A percentile compares a stretch with the other conserved stretches of the same genome.
Conservation (phyloP, 2,888 invertebrate genomes). For the Rhyacophila evoluta region DNA sequence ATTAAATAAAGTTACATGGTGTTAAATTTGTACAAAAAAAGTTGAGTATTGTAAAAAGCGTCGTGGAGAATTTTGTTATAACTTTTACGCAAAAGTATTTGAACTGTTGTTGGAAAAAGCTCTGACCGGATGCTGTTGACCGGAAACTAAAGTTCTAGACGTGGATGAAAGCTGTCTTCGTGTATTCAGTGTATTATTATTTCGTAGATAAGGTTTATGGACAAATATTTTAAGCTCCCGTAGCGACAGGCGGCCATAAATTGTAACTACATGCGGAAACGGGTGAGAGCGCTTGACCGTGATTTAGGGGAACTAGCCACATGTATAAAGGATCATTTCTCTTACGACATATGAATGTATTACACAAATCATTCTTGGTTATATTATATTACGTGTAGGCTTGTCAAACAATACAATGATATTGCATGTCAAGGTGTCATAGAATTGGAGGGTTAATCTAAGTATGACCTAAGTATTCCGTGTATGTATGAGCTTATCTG, state of each 20-base stretch:
- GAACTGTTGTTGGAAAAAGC: neutral
- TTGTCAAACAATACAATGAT: neutral
- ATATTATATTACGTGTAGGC: neutral
- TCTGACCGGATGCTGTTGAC: neutral
- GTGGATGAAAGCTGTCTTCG: neutral
- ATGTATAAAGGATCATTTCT: neutral
- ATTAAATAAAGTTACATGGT: no score
- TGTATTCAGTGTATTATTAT: neutral
- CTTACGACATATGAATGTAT: neutral
- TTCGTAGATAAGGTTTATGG: constrained; percentile 12
- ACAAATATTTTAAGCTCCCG: constrained; percentile 22
- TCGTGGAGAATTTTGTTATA: neutral
- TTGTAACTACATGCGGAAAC: constrained; percentile 3
- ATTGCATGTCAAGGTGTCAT: no score
- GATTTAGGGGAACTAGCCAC: neutral
- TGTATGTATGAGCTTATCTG: no score
- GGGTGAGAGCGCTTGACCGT: neutral
- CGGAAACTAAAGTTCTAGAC: neutral
- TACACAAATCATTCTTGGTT: neutral
- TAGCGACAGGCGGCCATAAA: constrained; percentile 2
- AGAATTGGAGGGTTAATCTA: no score
- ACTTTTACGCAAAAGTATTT: neutral
- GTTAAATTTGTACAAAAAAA: no score
- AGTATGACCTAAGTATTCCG: no score
- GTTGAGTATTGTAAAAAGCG: neutral